These are phyloP conservation scores for Mizuhopecten yessoensis DNA, from an alignment of 1,140 invertebrate genomes.

Conservation along the genomic window DNA sequence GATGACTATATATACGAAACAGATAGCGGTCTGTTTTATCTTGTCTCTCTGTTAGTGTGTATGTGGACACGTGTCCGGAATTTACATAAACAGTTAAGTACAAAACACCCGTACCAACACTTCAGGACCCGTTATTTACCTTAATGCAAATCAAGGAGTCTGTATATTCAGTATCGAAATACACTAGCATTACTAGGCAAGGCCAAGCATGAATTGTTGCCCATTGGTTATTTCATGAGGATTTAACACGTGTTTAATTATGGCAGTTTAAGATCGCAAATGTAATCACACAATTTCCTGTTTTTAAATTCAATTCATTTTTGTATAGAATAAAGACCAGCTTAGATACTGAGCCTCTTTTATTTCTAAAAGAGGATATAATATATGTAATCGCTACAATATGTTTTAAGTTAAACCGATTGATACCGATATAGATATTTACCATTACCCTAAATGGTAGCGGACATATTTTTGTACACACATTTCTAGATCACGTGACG, in stretches of 20 bases:
- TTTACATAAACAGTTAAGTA: constrained; percentile 15
- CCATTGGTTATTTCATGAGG: not conserved
- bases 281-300: not conserved
- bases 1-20: not conserved
- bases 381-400: not conserved
- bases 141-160: constrained; percentile 6
- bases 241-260: not conserved
- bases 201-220: not conserved
- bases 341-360: not conserved
- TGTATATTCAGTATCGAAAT: constrained; percentile 26
- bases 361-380: not conserved
- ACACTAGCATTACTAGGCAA: not conserved
- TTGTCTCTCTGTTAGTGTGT: not conserved
- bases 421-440: not conserved
- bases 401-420: not conserved
- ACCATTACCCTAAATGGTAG: not conserved
- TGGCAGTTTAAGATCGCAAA: not conserved
- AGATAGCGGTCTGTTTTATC: not conserved
- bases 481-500: not conserved
- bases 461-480: not conserved
- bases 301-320: no score
- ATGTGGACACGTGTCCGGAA: not conserved
- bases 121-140: not conserved
- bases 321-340: not conserved
- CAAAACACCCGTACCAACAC: not conserved